Evolutionary conservation across 1,140 invertebrate species (phyloP).

Genomic region (Drosophila athabasca): DNA sequence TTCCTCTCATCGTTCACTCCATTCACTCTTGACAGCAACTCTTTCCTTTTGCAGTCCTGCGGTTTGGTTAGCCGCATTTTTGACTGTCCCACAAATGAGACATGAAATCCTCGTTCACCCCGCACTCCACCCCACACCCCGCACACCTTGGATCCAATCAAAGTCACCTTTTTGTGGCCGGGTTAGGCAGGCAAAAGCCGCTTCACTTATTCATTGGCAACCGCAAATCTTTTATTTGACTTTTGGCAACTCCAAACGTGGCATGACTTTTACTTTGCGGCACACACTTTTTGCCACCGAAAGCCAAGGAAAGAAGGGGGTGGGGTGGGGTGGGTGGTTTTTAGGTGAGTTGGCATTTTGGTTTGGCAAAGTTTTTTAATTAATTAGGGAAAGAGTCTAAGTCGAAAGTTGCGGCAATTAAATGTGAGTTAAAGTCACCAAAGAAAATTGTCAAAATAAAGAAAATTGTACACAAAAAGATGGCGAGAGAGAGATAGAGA

Average conservation of each 20-base stretch:
- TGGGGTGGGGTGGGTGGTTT: slow-evolving; percentile 13
- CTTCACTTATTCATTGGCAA: slow-evolving; percentile 52
- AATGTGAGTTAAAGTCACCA: slow-evolving; percentile 64
- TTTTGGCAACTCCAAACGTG: slow-evolving; percentile 35
- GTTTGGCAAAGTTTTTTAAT: slow-evolving; percentile 72
- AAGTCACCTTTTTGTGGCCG: slow-evolving; percentile 38
- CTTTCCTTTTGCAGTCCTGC: slow-evolving; percentile 32
- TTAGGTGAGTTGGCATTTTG: slow-evolving; percentile 65
- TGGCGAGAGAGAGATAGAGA: too few relatives aligned
- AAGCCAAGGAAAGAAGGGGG: slow-evolving; percentile 40
- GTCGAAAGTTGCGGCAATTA: slow-evolving; percentile 71
- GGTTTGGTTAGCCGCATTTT: slow-evolving; percentile 35
- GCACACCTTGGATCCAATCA: slow-evolving; percentile 22
- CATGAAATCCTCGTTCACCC: slow-evolving; percentile 16
- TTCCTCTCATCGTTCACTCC: not conserved
- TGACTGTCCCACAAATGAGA: slow-evolving; percentile 40
- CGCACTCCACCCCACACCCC: not conserved
- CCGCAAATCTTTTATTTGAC: slow-evolving; percentile 71
- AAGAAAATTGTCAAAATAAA: slow-evolving; percentile 22
- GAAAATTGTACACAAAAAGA: slow-evolving; percentile 1
- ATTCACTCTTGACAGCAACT: not conserved
- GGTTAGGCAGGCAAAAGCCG: slow-evolving; percentile 27
- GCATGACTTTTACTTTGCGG: slow-evolving; percentile 62
- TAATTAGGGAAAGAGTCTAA: slow-evolving; percentile 66
- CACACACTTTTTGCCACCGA: slow-evolving; percentile 13